Conservation (phyloP, 1,140 invertebrate genomes). For the Achatina immaculata region DNA sequence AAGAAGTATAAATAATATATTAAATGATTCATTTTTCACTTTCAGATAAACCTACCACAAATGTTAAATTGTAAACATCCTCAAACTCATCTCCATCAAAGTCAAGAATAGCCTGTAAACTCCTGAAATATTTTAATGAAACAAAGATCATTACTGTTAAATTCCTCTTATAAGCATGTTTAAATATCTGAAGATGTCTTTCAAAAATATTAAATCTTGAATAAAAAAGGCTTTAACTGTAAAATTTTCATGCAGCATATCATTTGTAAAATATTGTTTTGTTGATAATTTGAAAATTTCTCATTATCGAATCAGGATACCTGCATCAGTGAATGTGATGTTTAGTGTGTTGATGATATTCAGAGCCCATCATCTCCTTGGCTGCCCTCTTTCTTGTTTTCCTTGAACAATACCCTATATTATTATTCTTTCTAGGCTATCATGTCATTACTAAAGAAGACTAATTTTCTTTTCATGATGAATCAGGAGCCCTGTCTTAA, state of each 20-base stretch:
- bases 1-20: too few relatives aligned
- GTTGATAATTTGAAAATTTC: neutral
- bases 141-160: neutral
- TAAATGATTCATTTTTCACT: too few relatives aligned
- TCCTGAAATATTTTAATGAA: neutral
- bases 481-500: too few relatives aligned
- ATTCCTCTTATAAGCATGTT: neutral
- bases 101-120: slow-evolving; percentile 7
- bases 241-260: neutral
- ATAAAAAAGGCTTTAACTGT: neutral
- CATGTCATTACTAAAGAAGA: too few relatives aligned
- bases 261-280: neutral
- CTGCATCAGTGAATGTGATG: too few relatives aligned
- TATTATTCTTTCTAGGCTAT: too few relatives aligned
- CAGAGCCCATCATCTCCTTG: too few relatives aligned
- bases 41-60: slow-evolving; percentile 24
- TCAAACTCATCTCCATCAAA: slow-evolving; percentile 8
- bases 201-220: neutral
- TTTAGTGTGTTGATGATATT: too few relatives aligned
- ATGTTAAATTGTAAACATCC: neutral
- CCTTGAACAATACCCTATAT: too few relatives aligned
- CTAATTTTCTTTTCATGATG: too few relatives aligned
- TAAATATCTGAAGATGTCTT: neutral
- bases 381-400: too few relatives aligned
- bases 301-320: neutral